Conservation (phyloP, 1,140 invertebrate genomes). For the Diorhabda elongata region DNA sequence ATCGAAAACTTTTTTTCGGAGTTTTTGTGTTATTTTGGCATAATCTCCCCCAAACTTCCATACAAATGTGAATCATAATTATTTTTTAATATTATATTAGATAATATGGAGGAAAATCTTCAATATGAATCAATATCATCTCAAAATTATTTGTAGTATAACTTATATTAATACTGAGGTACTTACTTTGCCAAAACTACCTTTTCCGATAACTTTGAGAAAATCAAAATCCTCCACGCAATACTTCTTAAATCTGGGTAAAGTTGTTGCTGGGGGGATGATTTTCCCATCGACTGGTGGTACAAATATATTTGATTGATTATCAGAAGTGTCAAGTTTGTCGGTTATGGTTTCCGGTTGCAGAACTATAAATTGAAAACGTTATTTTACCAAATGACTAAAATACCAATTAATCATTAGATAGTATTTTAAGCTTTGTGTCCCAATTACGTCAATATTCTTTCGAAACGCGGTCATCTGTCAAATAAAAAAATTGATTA, state of each 20-base stretch:
- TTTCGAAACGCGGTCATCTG: too few species aligned
- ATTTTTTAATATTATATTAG: too few species aligned
- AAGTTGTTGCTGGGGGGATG: constrained; percentile 75
- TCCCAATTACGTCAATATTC: too few species aligned
- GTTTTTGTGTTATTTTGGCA: too few species aligned
- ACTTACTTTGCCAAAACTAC: constrained; percentile 91
- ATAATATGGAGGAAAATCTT: too few species aligned
- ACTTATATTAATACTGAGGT: neutral
- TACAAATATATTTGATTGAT: neutral
- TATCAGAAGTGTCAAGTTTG: neutral
- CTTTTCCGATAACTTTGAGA: constrained; percentile 92
- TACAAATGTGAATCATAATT: too few species aligned
- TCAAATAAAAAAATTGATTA: too few species aligned
- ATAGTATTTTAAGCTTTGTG: too few species aligned
- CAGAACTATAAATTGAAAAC: neutral
- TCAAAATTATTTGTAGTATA: neutral
- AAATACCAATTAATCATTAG: neutral
- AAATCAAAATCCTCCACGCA: constrained; percentile 88
- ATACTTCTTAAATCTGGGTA: constrained; percentile 86
- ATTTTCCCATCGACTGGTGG: constrained; percentile 56
- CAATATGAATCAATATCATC: too few species aligned
- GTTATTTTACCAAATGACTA: neutral
- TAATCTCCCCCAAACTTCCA: too few species aligned
- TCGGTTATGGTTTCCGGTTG: neutral
- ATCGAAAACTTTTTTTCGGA: too few species aligned